Conservation (phyloP, 1,140 invertebrate species). For the Drosophila hydei region DNA sequence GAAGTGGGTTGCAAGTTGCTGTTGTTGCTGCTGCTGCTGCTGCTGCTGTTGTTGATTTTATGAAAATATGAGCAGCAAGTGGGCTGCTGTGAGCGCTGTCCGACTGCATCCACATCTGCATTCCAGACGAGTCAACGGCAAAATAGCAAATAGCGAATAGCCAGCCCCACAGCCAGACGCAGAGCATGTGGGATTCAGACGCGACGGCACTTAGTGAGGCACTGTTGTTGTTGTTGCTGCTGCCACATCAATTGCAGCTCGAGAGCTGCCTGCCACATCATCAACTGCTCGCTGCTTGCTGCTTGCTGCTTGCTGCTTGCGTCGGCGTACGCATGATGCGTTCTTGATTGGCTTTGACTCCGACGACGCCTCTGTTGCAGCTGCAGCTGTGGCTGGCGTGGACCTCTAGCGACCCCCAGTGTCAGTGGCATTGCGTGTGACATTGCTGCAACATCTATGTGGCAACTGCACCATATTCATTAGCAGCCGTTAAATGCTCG, state of each 20-base stretch:
- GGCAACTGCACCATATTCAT: slow-evolving; percentile 76
- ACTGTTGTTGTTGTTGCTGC: slow-evolving; percentile 6
- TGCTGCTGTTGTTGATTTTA: slow-evolving; percentile 32
- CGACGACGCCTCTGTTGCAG: slow-evolving; percentile 58
- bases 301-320: slow-evolving; percentile 3
- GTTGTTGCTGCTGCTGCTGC: slow-evolving; percentile 12
- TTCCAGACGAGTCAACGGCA: slow-evolving; percentile 72
- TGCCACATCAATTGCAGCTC: slow-evolving; percentile 58
- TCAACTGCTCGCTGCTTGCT: neutral
- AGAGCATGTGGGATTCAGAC: slow-evolving; percentile 80
- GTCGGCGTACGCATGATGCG: slow-evolving; percentile 30
- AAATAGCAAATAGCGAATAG: slow-evolving; percentile 7
- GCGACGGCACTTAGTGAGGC: slow-evolving; percentile 62
- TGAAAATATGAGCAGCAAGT: slow-evolving; percentile 54
- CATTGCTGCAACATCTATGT: slow-evolving; percentile 48
- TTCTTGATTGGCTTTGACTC: slow-evolving; percentile 55
- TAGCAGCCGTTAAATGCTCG: slow-evolving; percentile 80
- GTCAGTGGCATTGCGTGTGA: slow-evolving; percentile 70
- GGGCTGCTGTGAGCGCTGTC: slow-evolving; percentile 33
- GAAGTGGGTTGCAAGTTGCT: slow-evolving; percentile 54
- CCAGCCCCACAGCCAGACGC: slow-evolving; percentile 38
- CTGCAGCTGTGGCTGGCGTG: neutral
- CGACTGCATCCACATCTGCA: slow-evolving; percentile 64
- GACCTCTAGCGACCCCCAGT: slow-evolving; percentile 68
- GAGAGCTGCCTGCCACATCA: slow-evolving; percentile 25